These are phyloP conservation scores for Cariama cristata DNA, from an alignment of 2,113 vertebrate species.

Conservation along the genomic window DNA sequence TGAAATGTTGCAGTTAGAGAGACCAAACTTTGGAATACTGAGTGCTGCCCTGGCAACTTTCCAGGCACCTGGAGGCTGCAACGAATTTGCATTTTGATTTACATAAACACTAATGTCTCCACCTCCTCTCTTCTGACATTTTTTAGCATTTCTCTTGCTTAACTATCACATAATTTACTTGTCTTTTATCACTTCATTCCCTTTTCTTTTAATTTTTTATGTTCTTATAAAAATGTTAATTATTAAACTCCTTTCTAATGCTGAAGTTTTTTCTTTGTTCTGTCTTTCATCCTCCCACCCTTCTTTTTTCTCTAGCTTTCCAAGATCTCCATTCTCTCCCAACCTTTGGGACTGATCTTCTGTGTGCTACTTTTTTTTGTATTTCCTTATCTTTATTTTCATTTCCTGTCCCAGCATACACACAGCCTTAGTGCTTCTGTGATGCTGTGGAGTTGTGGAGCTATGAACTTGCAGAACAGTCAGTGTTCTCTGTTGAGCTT, in stretches of 20 bases:
- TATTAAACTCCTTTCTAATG: neutral
- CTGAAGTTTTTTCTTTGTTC: neutral
- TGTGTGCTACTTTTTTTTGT: neutral
- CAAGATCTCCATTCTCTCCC: neutral
- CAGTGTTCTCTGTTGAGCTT: neutral
- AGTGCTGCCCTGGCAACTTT: slow-evolving; percentile 67
- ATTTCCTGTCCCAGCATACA: neutral
- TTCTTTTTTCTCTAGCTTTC: neutral
- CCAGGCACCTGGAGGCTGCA: slow-evolving; percentile 61
- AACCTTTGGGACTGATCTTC: neutral
- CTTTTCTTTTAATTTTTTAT: slow-evolving; percentile 26
- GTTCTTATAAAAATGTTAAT: neutral
- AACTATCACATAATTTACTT: slow-evolving; percentile 68
- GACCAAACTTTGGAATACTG: slow-evolving; percentile 58
- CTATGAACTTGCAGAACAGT: neutral
- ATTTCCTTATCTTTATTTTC: neutral
- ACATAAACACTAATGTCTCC: slow-evolving; percentile 66
- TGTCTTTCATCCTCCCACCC: neutral
- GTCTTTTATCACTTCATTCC: slow-evolving; percentile 55
- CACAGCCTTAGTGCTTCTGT: neutral
- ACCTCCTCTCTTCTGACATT: slow-evolving; percentile 62
- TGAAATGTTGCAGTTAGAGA: slow-evolving; percentile 54
- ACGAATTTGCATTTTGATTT: slow-evolving; percentile 66
- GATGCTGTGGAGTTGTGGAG: neutral
- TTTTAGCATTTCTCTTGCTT: slow-evolving; percentile 55